Evolutionary conservation across 2,888 invertebrate species (phyloP).

Genomic region (Sclerodermus sp.): DNA sequence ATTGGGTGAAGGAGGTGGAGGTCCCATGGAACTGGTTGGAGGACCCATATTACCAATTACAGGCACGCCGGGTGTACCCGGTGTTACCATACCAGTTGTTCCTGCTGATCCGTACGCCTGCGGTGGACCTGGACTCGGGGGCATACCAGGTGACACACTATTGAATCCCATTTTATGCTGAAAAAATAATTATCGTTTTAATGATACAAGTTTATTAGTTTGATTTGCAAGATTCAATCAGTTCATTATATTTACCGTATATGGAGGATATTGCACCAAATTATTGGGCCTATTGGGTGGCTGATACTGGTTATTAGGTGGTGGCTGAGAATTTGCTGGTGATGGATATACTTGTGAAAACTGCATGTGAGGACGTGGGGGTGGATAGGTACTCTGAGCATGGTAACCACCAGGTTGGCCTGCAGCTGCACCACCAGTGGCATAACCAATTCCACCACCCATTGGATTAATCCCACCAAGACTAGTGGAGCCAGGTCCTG

Average conservation of each 20-base stretch:
- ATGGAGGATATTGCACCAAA: conserved; percentile 54
- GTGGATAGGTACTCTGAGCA: conserved; percentile 53
- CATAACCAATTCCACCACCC: conserved; percentile 51
- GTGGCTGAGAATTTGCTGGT: conserved; percentile 50
- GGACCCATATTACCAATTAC: conserved; percentile 64
- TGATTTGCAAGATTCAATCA: not conserved
- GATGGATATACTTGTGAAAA: conserved; percentile 55
- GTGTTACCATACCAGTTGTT: conserved; percentile 61
- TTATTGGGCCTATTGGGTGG: conserved; percentile 51
- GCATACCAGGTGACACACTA: conserved; percentile 61
- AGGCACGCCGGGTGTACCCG: conserved; percentile 48
- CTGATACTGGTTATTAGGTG: conserved; percentile 55
- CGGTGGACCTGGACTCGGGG: conserved; percentile 66
- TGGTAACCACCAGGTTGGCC: conserved; percentile 61
- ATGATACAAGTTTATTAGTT: not conserved
- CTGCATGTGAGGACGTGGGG: conserved; percentile 59
- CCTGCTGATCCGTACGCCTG: conserved; percentile 61
- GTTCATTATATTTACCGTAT: conserved; percentile 38
- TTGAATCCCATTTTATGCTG: conserved; percentile 72
- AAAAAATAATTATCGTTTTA: conserved; percentile 35
- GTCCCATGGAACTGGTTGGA: conserved; percentile 66
- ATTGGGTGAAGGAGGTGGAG: conserved; percentile 62
- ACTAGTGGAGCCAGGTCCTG: conserved; percentile 57
- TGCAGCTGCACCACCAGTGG: conserved; percentile 51
- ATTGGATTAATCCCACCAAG: conserved; percentile 50